Evolutionary conservation across 1,140 invertebrate species (phyloP).

Genomic region (Brachionus calyciflorus): DNA sequence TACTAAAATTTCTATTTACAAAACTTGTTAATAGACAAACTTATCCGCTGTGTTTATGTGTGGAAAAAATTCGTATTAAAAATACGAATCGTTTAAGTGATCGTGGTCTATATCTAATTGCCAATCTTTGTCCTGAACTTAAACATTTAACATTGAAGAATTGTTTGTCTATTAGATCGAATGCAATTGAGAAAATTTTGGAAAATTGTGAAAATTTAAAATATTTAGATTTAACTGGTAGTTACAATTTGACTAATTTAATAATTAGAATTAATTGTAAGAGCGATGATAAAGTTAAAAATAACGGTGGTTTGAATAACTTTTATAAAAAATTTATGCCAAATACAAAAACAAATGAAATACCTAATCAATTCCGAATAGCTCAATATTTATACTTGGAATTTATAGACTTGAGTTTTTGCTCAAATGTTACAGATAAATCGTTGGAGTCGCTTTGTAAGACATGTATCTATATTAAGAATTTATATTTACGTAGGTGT

Average conservation of each 20-base stretch:
- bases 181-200: background rate
- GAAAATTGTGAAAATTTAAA: slow-evolving; percentile 40
- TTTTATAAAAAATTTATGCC: background rate
- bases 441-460: background rate
- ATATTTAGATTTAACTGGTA: slow-evolving; percentile 12
- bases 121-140: background rate
- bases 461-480: slow-evolving; percentile 11
- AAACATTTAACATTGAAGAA: background rate
- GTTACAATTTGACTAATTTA: background rate
- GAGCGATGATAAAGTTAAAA: background rate
- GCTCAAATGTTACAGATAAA: slow-evolving; percentile 9
- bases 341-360: background rate
- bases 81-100: background rate
- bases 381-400: slow-evolving; percentile 10
- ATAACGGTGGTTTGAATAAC: background rate
- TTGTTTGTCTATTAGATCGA: background rate
- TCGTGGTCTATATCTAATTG: slow-evolving; percentile 2
- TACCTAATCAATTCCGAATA: background rate
- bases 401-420: slow-evolving; percentile 7
- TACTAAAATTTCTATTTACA: background rate
- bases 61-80: background rate
- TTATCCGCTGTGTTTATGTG: slow-evolving; percentile 25
- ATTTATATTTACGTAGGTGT: slow-evolving; percentile 27
- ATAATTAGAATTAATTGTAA: background rate
- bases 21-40: slow-evolving; percentile 34